Evolutionary conservation across 1,140 invertebrate genomes (phyloP).

Genomic region (Heliothis virescens): DNA sequence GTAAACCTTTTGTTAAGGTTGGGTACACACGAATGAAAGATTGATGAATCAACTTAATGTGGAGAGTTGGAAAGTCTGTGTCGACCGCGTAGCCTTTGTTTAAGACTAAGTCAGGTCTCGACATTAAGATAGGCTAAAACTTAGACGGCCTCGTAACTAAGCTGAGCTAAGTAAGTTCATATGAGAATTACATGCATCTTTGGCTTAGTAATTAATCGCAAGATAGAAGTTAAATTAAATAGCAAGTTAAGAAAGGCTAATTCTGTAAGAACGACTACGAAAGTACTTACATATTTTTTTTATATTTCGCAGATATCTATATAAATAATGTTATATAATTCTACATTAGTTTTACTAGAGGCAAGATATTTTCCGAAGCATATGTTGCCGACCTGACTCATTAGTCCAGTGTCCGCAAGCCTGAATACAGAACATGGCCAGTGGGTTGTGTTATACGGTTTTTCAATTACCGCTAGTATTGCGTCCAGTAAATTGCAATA

Average conservation of each 20-base stretch:
- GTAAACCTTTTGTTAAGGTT: constrained; percentile 33
- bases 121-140: constrained; percentile 27
- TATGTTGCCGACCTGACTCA: too few species aligned
- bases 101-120: constrained; percentile 25
- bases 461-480: too few species aligned
- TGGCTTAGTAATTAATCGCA: neutral
- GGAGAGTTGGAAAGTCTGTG: constrained; percentile 27
- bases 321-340: neutral
- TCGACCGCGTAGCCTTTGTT: constrained; percentile 35
- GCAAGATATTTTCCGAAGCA: constrained; percentile 5
- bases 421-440: too few species aligned
- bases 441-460: too few species aligned
- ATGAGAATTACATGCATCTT: neutral
- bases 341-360: constrained; percentile 2
- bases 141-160: constrained; percentile 5
- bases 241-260: neutral
- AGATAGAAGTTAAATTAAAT: neutral
- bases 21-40: constrained; percentile 41
- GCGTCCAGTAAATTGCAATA: too few species aligned
- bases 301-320: constrained; percentile 4
- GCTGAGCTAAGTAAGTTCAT: constrained; percentile 1
- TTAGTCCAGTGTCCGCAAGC: too few species aligned
- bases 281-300: neutral
- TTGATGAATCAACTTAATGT: constrained; percentile 47
- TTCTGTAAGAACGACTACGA: too few species aligned